Evolutionary conservation across 1,140 invertebrate genomes (phyloP).

Genomic region (Diachasma alloeum): DNA sequence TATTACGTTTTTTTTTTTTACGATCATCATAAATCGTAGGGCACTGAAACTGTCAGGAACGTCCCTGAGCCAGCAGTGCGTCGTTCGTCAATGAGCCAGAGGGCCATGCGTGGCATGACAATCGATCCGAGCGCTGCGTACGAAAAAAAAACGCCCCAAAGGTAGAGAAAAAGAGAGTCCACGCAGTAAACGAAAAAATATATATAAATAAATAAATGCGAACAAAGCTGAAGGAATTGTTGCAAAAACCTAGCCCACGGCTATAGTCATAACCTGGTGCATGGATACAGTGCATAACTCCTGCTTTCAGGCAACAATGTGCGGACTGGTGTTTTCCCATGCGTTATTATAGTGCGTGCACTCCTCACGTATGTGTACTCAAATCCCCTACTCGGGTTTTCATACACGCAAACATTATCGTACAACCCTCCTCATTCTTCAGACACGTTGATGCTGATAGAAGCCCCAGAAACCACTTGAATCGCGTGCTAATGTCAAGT

Average conservation of each 20-base stretch:
- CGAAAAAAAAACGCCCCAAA: background rate
- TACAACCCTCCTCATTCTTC: conserved; percentile 32
- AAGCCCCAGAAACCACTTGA: conserved; percentile 31
- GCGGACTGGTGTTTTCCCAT: background rate
- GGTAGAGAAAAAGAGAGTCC: background rate
- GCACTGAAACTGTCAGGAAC: background rate
- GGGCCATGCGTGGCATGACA: conserved; percentile 36
- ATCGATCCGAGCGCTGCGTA: conserved; percentile 37
- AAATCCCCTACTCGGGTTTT: background rate
- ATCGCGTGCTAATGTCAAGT: conserved; percentile 37
- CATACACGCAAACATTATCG: conserved; percentile 20
- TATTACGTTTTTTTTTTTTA: background rate
- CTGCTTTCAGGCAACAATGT: background rate
- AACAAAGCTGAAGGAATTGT: conserved; percentile 30
- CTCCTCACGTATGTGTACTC: background rate
- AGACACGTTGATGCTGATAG: background rate
- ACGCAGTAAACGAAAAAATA: conserved; percentile 27
- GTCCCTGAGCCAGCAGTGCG: background rate
- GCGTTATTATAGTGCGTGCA: background rate
- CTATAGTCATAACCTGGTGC: conserved; percentile 29
- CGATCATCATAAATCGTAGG: background rate
- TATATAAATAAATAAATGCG: background rate
- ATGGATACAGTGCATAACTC: background rate
- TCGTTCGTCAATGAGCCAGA: conserved; percentile 35
- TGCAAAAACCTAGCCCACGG: conserved; percentile 31